phyloP scores from a whole-genome alignment of 1,140 invertebrate species.

The Diorhabda sublineata region DNA sequence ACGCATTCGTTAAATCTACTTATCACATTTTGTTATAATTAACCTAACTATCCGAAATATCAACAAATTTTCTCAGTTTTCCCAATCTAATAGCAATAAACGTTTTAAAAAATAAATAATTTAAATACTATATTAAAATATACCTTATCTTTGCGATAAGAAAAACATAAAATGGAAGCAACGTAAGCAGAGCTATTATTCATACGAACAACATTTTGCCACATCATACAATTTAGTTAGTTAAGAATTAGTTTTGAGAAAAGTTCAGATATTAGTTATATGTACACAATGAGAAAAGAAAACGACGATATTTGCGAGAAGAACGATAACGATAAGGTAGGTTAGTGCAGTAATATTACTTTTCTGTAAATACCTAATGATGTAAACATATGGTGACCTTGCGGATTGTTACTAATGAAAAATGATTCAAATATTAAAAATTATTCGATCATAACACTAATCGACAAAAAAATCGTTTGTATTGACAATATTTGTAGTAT shows the following conservation, averaged over 20 bases:
- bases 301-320: not conserved
- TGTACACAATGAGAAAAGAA: not conserved
- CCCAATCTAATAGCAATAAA: no score
- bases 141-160: not conserved
- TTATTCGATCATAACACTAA: not conserved
- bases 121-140: not conserved
- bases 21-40: no score
- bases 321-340: not conserved
- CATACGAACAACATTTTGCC: not conserved
- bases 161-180: not conserved
- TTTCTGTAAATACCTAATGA: no score
- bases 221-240: conserved; percentile 1
- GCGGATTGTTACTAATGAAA: no score
- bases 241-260: not conserved
- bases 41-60: no score
- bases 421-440: not conserved
- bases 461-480: no score
- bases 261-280: not conserved
- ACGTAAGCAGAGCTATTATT: not conserved
- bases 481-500: no score
- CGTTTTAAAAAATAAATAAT: not conserved
- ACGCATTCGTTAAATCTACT: no score
- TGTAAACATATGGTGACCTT: not conserved
- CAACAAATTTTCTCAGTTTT: no score
- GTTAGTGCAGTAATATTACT: not conserved